Conservation (phyloP, 2,797 vertebrate species). For the Bradypodion ventrale region DNA sequence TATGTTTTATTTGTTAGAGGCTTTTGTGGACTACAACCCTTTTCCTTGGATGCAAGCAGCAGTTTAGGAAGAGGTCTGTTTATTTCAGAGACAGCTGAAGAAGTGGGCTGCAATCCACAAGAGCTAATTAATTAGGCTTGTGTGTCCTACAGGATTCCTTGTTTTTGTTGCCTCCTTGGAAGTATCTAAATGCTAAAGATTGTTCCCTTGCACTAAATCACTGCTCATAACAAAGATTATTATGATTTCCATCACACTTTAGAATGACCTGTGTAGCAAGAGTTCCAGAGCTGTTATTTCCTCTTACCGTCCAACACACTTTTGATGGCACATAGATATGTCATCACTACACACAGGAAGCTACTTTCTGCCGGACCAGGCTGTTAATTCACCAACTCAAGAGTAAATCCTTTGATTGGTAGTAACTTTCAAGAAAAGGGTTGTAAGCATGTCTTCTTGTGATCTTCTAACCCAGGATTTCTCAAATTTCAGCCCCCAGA, state of each 20-base stretch:
- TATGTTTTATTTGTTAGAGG: too few species aligned
- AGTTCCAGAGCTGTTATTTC: background rate
- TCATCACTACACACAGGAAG: background rate
- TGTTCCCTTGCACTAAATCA: background rate
- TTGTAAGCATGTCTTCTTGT: background rate
- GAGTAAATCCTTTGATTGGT: background rate
- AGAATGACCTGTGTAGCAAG: background rate
- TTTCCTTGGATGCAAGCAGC: too few species aligned
- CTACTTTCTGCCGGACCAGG: background rate
- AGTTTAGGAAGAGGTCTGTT: too few species aligned
- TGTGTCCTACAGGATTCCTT: too few species aligned
- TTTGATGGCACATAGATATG: background rate
- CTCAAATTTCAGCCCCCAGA: too few species aligned
- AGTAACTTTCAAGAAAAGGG: background rate
- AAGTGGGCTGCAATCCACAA: too few species aligned
- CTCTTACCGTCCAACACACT: background rate
- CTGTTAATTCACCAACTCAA: background rate
- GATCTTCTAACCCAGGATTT: too few species aligned
- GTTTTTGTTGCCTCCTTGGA: too few species aligned
- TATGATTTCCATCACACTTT: background rate
- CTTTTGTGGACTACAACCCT: too few species aligned
- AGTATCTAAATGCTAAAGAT: background rate
- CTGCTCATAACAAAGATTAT: too few species aligned
- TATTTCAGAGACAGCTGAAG: too few species aligned
- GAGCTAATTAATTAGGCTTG: too few species aligned